Conservation (phyloP, 2,797 vertebrate species). For the Paedocypris micromegethes region DNA sequence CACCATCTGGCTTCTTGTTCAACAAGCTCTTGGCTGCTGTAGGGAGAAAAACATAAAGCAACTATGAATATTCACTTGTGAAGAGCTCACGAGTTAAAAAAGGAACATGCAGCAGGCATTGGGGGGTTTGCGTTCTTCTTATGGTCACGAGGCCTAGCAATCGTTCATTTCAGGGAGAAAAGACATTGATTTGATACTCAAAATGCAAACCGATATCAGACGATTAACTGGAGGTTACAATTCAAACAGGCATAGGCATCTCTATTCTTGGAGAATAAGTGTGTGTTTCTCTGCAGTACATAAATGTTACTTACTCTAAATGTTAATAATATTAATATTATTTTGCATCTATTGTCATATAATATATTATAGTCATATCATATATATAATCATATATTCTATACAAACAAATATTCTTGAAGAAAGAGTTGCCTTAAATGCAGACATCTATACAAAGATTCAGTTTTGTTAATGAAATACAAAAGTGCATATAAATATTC, state of each 20-base stretch:
- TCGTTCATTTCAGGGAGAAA: constrained; percentile 12
- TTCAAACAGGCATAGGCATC: constrained; percentile 17
- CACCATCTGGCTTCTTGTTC: constrained; percentile 90
- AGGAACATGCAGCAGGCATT: constrained; percentile 51
- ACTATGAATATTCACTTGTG: constrained; percentile 11
- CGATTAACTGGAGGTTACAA: constrained; percentile 8
- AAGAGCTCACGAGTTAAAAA: constrained; percentile 42
- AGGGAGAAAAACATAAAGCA: constrained; percentile 18
- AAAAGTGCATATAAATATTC: too few species aligned
- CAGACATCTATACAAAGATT: neutral
- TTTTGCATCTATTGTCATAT: too few species aligned
- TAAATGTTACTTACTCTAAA: neutral
- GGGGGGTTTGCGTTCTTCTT: constrained; percentile 22
- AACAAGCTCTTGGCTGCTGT: constrained; percentile 97
- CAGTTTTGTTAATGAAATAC: too few species aligned
- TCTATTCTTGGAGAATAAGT: constrained; percentile 19
- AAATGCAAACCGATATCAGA: constrained; percentile 16
- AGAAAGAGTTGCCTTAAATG: constrained; percentile 25
- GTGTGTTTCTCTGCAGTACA: neutral
- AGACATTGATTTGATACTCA: constrained; percentile 10
- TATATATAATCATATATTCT: neutral
- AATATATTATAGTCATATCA: neutral
- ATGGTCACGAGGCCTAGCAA: constrained; percentile 16
- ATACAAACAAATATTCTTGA: neutral
- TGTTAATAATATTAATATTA: too few species aligned